Evolutionary conservation across 2,797 vertebrate species (phyloP), one percentile per base, ranked within the genome.

Genomic region (Oophaga sylvatica): DNA sequence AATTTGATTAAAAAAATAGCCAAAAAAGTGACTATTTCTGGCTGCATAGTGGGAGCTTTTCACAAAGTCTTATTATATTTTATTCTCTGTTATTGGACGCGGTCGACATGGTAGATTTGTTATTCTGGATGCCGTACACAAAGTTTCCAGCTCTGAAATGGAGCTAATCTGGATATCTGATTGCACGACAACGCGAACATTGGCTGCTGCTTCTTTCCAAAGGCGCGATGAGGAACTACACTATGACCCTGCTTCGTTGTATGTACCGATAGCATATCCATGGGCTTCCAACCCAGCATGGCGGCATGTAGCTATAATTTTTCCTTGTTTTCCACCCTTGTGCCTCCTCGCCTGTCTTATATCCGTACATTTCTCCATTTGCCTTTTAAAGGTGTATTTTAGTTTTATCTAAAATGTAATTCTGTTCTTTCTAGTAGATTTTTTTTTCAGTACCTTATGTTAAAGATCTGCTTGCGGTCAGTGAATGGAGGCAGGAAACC

Each of bases 251-350:
- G 9, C 5, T 68, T 41, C 17, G n/a, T 71, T 48, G 19, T 41
- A 16, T 15, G 41, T 22, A 31, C 81, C 15, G 67, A 71, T 29
- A 11, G 71, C 67, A 41, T 45, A 77, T 77, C 45, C 62, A n/a
- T 4, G 56, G 59, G 56, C 31, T 73, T 71, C 65, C 81, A 59
- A 31, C 26, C 26, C 56, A 20, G 45, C 20, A 53, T 56, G 20
- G 26, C 10, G 48, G 81, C 48, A 20, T 82, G 80, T 68, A 68
- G n/a, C 80, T 82, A 12, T 68, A 53, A 53, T 16, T 67, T 29
- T 56, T 29, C 78, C 78, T 31, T 31, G 77, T 31, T 59, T n/a
- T n/a, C 45, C 20, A 48, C 41, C 8, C 77, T 79, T 1, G 57
- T 60, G 9, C 77, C 56, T 53, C 48, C 11, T 63, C 78, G 20